Base-by-base conservation (phyloP, 37 sponge, comb jelly and placozoan species). In the Beroe ovata region DNA sequence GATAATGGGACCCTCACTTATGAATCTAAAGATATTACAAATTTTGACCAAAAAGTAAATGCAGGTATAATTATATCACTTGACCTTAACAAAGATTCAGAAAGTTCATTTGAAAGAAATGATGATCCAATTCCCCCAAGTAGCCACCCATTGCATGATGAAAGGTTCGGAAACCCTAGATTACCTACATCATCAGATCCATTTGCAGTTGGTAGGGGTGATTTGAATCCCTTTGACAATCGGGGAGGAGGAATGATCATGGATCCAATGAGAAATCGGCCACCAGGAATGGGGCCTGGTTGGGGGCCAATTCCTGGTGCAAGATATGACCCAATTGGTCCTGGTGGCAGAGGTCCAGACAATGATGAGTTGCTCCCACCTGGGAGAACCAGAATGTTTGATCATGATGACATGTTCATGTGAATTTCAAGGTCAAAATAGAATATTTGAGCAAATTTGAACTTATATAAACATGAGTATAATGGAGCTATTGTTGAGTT, bases 351-450 rank as follows among this genome's bases (percentile, higher is more conserved):
- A 25, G 84, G 47, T 14, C 84, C 84, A 36, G 84, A 77, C 41
- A 39, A 77, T 20, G 84, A 77, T 23, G 84, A 38, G 16, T 35
- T 77, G 20, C 14, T 77, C 18, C 84, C 84, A 4, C 84, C 84
- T 20, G 84, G 84, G 35, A 77, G 84, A 26, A 39, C 38, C 26
- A 42, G 38, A 14, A 77, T 77, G 84, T 42, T 42, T n/a, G 84
- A 77, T 41, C 42, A 42, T 39, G 84, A 77, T 77, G 84, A 77
- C n/a, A 77, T 77, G 84, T 77, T 77, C 28, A 77, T 77, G 84
- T 77, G 11, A 11, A 47, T 47, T 47, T n/a, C n/a, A n/a, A n/a
- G n/a, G n/a, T n/a, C n/a, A n/a, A n/a, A n/a, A n/a, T n/a, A n/a
- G n/a, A n/a, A n/a, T n/a, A n/a, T n/a, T n/a, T n/a, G n/a, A n/a